Evolutionary conservation across 2,797 vertebrate genomes (phyloP).

Genomic region (Capromys pilorides): DNA sequence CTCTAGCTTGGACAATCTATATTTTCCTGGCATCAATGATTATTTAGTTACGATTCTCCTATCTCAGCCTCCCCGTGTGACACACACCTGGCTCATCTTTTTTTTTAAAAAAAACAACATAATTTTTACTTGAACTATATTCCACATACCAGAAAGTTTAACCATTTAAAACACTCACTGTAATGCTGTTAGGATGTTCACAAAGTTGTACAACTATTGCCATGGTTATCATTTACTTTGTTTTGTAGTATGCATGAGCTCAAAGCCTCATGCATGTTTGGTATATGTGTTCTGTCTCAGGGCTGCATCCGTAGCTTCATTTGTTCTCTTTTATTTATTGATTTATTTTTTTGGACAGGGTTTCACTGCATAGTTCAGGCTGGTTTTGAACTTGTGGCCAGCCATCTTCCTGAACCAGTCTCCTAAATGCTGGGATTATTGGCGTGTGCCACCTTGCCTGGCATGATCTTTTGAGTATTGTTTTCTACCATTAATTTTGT

Average conservation of each 20-base stretch:
- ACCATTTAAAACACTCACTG: not conserved
- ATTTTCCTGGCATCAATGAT: not conserved
- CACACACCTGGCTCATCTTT: too few species aligned
- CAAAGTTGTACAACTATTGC: not conserved
- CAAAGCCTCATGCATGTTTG: not conserved
- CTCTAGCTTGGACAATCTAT: not conserved
- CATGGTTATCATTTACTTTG: not conserved
- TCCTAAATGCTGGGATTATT: not conserved
- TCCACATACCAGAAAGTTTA: not conserved
- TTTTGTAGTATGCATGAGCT: not conserved
- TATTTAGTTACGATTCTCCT: not conserved
- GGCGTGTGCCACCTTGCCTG: too few species aligned
- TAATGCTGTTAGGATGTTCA: not conserved
- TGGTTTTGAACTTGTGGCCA: not conserved
- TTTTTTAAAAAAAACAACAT: not conserved
- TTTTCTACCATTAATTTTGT: constrained; percentile 1
- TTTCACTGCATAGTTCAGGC: not conserved
- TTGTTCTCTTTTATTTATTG: not conserved
- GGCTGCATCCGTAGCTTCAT: not conserved
- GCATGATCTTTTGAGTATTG: not conserved
- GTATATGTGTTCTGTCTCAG: not conserved
- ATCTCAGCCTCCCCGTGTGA: too few species aligned
- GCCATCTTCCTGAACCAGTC: not conserved
- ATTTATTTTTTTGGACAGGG: not conserved
- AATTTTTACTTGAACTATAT: constrained; percentile 2